Evolutionary conservation across 2,797 vertebrate genomes (phyloP), one percentile per base, ranked within the genome.

Genomic region (Parambassis ranga): DNA sequence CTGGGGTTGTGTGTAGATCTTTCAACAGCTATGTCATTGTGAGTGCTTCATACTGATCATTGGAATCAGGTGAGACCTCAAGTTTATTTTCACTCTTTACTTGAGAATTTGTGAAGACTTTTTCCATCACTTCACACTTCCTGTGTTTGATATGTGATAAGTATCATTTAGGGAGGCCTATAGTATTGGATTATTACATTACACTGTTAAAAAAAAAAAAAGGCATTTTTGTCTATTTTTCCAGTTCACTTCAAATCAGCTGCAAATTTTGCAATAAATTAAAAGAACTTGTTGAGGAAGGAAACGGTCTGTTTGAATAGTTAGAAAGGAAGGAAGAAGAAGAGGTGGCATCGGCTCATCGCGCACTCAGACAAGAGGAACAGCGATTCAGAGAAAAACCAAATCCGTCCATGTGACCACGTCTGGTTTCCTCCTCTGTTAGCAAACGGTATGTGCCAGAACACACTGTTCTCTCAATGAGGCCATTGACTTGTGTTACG

Each of bases 381-480:
- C 60, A 62, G 74, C 69, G 76, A 88, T 94, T 94, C 91, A 80
- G 70, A 93, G 93, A 94, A 95, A 94, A 94, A 94, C 90, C 91
- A 90, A 89, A 89, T 79, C 82, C 55, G 59, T 77, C 74, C 47
- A 75, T 82, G 85, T 91, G 88, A 90, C 84, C 49, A 18, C 1
- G 47, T 70, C 77, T 85, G 77, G 80, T 92, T 95, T 96, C 93
- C 91, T 93, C 68, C 85, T 84, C 81, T 78, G 60, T 74, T 16
- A 74, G 31, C 46, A 35, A n/a, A 47, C 47, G 27, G 36, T 3
- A 27, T 57, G 46, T 28, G 51, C 23, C 52, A 80, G 91, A 86
- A 93, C 92, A 88, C 1, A 2, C 2, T 84, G 91, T 92, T 83
- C 90, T 85, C 75, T 89, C 42, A 81, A 68, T 85, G 57, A 86